A percentile compares a stretch with the other conserved stretches of the same genome.
phyloP scores from a whole-genome alignment of 2,113 vertebrate genomes.

The Eidolon helvum region DNA sequence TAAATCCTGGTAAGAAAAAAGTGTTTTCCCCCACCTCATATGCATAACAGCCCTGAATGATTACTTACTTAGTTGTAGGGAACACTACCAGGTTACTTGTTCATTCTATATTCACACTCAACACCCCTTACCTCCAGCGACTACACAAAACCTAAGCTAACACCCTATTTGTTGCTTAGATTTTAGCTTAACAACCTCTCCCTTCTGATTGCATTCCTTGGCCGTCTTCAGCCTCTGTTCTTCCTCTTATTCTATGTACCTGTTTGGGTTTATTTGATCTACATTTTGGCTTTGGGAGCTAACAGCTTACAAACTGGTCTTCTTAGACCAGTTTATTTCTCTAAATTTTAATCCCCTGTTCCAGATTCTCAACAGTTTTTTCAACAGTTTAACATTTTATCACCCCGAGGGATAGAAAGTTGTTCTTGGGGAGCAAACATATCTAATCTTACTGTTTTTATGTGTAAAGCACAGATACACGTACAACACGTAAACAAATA shows the following conservation, averaged over 20 bases:
- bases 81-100: background rate
- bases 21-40: background rate
- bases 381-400: background rate
- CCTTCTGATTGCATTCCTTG: background rate
- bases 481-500: background rate
- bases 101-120: background rate
- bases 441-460: background rate
- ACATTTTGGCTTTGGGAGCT: background rate
- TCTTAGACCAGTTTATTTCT: background rate
- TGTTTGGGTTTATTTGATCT: background rate
- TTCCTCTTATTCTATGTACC: background rate
- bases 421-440: background rate
- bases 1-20: background rate
- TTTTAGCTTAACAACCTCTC: background rate
- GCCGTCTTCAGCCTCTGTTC: background rate
- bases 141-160: background rate
- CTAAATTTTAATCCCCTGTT: background rate
- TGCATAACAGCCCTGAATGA: background rate
- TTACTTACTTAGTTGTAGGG: background rate
- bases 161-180: background rate
- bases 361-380: background rate
- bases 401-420: background rate
- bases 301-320: background rate
- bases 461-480: background rate
- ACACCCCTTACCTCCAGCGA: accelerated